Evolutionary conservation across 2,888 invertebrate species (phyloP).

Genomic region (Venusia cambrica): DNA sequence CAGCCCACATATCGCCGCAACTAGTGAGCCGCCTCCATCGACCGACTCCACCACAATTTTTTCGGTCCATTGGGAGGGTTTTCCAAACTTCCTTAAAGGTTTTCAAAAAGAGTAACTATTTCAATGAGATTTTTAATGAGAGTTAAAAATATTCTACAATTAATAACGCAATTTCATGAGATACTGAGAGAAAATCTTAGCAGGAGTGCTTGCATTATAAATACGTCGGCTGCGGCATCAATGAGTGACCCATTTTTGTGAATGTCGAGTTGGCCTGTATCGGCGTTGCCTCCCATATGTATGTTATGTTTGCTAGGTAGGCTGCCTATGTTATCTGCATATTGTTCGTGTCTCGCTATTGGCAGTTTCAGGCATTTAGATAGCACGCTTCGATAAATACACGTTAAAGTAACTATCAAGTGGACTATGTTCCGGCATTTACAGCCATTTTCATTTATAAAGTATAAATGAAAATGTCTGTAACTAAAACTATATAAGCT

Average conservation of each 20-base stretch:
- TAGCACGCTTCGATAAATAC: slow-evolving; percentile 9
- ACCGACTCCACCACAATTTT: too few species aligned
- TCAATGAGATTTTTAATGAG: too few species aligned
- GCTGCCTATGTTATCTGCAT: slow-evolving; percentile 10
- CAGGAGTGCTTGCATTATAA: slow-evolving; percentile 14
- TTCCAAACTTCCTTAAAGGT: too few species aligned
- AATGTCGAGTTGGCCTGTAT: slow-evolving; percentile 40
- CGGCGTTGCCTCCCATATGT: slow-evolving; percentile 9
- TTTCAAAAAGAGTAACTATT: too few species aligned
- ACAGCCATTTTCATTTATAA: too few species aligned
- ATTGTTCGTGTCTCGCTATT: slow-evolving; percentile 15
- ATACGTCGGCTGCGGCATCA: slow-evolving; percentile 30
- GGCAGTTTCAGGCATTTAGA: slow-evolving; percentile 17
- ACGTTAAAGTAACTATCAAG: slow-evolving; percentile 1
- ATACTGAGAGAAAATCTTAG: slow-evolving; percentile 11
- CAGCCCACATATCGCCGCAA: too few species aligned
- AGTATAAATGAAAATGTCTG: too few species aligned
- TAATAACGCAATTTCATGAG: too few species aligned
- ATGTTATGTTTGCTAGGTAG: slow-evolving; percentile 3
- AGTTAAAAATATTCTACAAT: too few species aligned
- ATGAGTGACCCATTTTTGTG: slow-evolving; percentile 50
- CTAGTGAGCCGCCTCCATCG: too few species aligned
- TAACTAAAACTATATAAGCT: too few species aligned
- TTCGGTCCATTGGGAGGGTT: too few species aligned
- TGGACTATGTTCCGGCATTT: slow-evolving; percentile 1